Evolutionary conservation across 35 echinoderm and acorn worm species (phyloP).

Genomic region (Apostichopus japonicus): DNA sequence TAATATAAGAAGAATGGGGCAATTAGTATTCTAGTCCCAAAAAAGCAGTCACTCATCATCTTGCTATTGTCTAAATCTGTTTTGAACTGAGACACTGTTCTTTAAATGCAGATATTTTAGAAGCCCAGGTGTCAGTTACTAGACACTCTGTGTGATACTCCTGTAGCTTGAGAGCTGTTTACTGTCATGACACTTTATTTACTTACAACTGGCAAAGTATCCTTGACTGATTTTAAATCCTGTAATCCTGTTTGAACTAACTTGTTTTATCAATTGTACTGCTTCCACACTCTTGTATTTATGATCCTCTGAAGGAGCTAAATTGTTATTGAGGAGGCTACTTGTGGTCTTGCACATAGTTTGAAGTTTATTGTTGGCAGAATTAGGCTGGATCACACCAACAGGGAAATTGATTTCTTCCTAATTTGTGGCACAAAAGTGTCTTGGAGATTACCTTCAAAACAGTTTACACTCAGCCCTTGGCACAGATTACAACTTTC

Average conservation of each 20-base stretch:
- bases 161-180: not conserved
- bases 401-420: not conserved
- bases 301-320: not conserved
- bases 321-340: not conserved
- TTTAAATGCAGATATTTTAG: not conserved
- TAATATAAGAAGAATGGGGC: no score
- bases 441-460: not conserved
- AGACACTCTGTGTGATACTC: not conserved
- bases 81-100: not conserved
- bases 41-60: not conserved
- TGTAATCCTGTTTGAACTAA: not conserved
- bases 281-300: not conserved
- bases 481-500: not conserved
- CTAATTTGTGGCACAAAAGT: not conserved
- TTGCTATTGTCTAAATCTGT: not conserved
- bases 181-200: not conserved
- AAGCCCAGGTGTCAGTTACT: not conserved
- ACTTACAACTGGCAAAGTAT: not conserved
- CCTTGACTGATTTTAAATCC: slow-evolving; percentile 4
- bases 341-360: not conserved
- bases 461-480: not conserved
- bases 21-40: no score
- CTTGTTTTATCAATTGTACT: not conserved
- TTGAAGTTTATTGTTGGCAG: not conserved
- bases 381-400: not conserved